These are phyloP conservation scores for Agrotis puta DNA, from an alignment of 2,888 invertebrate species.

Conservation along the genomic window DNA sequence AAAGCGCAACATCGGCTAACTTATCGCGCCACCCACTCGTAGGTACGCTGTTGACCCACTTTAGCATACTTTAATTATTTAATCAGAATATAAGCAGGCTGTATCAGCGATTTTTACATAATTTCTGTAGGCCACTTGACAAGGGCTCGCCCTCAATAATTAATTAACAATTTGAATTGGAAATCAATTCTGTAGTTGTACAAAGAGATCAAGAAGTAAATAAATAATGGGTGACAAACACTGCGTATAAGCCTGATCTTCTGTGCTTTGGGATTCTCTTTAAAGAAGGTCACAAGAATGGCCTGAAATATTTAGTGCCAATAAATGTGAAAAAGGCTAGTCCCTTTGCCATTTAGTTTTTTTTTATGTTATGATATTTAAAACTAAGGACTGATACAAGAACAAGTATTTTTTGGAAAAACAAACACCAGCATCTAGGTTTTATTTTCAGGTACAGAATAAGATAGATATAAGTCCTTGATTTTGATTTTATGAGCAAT, in stretches of 20 bases:
- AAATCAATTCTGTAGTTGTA: not conserved
- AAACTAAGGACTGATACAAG: no score
- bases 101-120: conserved; percentile 1
- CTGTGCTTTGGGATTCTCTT: not conserved
- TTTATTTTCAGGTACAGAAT: not conserved
- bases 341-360: no score
- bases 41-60: conserved; percentile 73
- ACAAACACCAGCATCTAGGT: not conserved
- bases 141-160: not conserved
- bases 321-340: not conserved
- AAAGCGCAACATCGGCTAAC: conserved; percentile 69
- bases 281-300: conserved; percentile 1
- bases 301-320: not conserved
- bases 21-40: conserved; percentile 67
- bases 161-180: not conserved
- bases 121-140: not conserved
- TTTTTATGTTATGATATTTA: no score
- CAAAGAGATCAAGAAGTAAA: no score
- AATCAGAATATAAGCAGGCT: conserved; percentile 35
- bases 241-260: no score
- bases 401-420: no score
- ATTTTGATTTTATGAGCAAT: not conserved
- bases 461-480: not conserved
- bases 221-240: not conserved
- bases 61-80: conserved; percentile 61